phyloP scores from a whole-genome alignment of 2,113 vertebrate genomes.

The Malurus melanocephalus region DNA sequence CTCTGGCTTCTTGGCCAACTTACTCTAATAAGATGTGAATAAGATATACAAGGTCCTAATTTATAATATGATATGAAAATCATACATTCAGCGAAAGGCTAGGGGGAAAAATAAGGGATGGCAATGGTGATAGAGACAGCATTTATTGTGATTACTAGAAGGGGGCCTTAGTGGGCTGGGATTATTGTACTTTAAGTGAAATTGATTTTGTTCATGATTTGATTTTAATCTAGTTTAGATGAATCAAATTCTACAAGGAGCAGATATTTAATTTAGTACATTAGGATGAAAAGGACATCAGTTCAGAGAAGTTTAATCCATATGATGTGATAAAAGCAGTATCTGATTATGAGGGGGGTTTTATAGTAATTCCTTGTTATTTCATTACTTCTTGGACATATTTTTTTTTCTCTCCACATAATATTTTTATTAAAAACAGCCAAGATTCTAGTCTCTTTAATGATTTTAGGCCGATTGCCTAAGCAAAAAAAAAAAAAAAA shows the following conservation, averaged over 20 bases:
- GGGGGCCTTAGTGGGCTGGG: conserved; percentile 68
- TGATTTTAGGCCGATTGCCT: conserved; percentile 8
- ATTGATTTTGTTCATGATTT: conserved; percentile 83
- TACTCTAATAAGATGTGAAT: conserved; percentile 53
- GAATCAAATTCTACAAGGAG: conserved; percentile 81
- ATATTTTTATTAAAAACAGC: conserved; percentile 55
- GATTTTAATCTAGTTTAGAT: conserved; percentile 83
- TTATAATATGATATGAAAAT: conserved; percentile 63
- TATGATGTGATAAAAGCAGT: conserved; percentile 76
- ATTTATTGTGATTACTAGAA: conserved; percentile 76
- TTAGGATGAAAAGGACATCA: conserved; percentile 81
- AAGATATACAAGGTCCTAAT: conserved; percentile 60
- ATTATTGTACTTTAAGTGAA: conserved; percentile 83
- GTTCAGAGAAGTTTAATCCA: conserved; percentile 76
- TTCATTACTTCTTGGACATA: conserved; percentile 57
- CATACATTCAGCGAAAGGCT: conserved; percentile 52
- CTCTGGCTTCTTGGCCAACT: conserved; percentile 52
- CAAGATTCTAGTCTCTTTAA: conserved; percentile 22
- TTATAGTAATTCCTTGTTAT: conserved; percentile 70
- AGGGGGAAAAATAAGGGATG: conserved; percentile 24
- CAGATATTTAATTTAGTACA: conserved; percentile 83
- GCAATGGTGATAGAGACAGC: conserved; percentile 24
- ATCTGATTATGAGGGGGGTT: conserved; percentile 68
- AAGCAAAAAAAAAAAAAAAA: conserved; percentile 20
- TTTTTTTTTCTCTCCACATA: conserved; percentile 16